A percentile compares a stretch with the other conserved stretches of the same genome.
Evolutionary conservation across 2,113 vertebrate genomes (phyloP).

Genomic region (Anseranas semipalmata): DNA sequence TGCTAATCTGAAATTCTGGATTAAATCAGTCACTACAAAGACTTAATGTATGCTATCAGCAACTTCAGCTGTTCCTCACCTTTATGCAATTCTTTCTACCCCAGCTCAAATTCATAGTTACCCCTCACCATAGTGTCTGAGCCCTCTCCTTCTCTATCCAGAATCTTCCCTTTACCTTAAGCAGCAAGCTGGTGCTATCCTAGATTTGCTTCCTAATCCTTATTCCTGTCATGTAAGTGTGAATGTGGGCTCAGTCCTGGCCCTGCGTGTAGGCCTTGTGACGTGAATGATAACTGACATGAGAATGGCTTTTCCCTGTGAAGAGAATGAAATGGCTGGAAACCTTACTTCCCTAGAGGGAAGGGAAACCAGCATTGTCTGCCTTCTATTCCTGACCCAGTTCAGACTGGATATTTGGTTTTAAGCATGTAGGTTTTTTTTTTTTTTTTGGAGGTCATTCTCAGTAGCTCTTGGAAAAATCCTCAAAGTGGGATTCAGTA

Average conservation of each 20-base stretch:
- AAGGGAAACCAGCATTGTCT: not conserved
- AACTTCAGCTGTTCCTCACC: not conserved
- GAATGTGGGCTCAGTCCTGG: rapidly evolving
- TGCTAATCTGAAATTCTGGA: not conserved
- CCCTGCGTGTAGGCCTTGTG: rapidly evolving
- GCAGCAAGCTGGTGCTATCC: not conserved
- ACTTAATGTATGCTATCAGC: rapidly evolving
- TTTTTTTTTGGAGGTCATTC: not conserved
- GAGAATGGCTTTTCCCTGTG: not conserved
- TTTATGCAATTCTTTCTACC: rapidly evolving
- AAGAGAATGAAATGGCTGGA: not conserved
- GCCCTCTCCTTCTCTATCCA: not conserved
- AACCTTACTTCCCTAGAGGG: not conserved
- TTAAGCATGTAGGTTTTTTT: not conserved
- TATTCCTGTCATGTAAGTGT: too few relatives aligned
- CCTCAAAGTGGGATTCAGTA: not conserved
- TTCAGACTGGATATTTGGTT: not conserved
- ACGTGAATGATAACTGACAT: rapidly evolving
- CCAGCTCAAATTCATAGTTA: not conserved
- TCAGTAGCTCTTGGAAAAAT: not conserved
- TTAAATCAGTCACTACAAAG: rapidly evolving
- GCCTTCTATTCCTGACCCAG: not conserved
- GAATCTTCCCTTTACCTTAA: not conserved
- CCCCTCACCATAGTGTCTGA: not conserved
- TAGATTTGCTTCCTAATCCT: not conserved